Base-by-base conservation (phyloP, 2,113 vertebrate species). In the Osmerus mordax region DNA sequence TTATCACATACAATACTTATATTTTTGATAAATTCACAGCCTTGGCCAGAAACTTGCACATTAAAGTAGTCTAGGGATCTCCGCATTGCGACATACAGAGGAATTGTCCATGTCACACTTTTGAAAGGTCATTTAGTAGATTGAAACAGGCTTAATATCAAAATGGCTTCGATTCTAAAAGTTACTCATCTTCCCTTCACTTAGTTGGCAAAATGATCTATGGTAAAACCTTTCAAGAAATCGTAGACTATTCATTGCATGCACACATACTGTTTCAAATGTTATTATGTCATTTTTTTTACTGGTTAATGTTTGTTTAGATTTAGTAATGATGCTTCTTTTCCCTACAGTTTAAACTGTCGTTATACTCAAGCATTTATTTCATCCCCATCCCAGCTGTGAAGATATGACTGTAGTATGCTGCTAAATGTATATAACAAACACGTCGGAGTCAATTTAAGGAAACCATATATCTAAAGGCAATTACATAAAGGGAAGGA, bases 401-500 rank as follows among this genome's bases (percentile, higher is more conserved):
- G 64, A 82, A 77, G 64, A 78, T 47, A 41, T 25, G 28, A 83
- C 81, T 61, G 55, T 2, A 47, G 41, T 8, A 0, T 5, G 28
- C 14, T 75, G 69, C 77, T 61, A 29, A 73, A 56, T 85, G 81
- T 84, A 81, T 80, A 85, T 80, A 85, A 65, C 3, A 70, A 81
- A 76, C 72, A 77, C 78, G 83, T 83, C 84, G 83, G 80, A 87
- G 77, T 70, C 67, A 73, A 41, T 78, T 75, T 74, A 82, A 73
- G 66, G 61, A 68, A 65, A 61, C 25, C 36, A 77, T 67, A 72
- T 82, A 81, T 73, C 79, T 76, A 66, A 76, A 72, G 63, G 73
- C 71, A 77, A 28, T 53, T 25, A 58, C 23, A 28, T n/a, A 61
- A 74, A 67, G 69, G 67, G 83, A 79, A 82, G 79, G 77, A 84